These are phyloP conservation scores for Oscheius sp. DNA, from an alignment of 2,888 invertebrate species.

Conservation along the genomic window DNA sequence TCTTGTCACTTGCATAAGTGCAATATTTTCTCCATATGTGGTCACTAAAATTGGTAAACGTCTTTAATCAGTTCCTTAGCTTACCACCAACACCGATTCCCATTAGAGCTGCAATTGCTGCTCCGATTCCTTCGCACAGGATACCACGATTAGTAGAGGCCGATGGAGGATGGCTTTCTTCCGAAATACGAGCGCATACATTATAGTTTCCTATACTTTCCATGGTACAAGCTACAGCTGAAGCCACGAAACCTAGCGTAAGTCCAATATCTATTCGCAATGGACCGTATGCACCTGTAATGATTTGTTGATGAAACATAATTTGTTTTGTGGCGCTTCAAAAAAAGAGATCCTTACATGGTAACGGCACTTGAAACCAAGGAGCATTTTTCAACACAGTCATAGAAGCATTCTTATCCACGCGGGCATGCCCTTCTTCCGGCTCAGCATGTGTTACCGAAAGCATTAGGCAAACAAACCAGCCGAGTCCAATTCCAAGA, in stretches of 20 bases:
- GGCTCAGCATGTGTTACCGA: slow-evolving; percentile 57
- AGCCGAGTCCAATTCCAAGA: slow-evolving; percentile 58
- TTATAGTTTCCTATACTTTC: slow-evolving; percentile 62
- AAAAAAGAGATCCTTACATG: too few relatives aligned
- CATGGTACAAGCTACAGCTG: slow-evolving; percentile 61
- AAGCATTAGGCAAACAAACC: slow-evolving; percentile 60
- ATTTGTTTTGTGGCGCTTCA: too few relatives aligned
- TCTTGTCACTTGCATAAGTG: slow-evolving; percentile 61
- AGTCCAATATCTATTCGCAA: slow-evolving; percentile 52
- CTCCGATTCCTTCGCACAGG: slow-evolving; percentile 58
- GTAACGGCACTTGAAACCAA: slow-evolving; percentile 62
- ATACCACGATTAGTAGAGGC: slow-evolving; percentile 56
- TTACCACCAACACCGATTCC: slow-evolving; percentile 64
- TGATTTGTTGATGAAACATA: slow-evolving; percentile 15
- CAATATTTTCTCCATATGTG: slow-evolving; percentile 66
- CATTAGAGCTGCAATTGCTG: slow-evolving; percentile 56
- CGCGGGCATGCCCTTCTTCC: slow-evolving; percentile 51
- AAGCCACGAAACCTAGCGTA: slow-evolving; percentile 61
- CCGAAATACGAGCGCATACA: slow-evolving; percentile 54
- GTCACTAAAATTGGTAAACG: too few relatives aligned
- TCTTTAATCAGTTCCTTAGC: too few relatives aligned
- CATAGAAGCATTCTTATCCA: slow-evolving; percentile 61
- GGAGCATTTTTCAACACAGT: slow-evolving; percentile 55
- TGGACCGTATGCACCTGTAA: slow-evolving; percentile 58
- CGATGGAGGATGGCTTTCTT: slow-evolving; percentile 52